These are phyloP conservation scores for Zophobas atratus DNA, from an alignment of 1,140 invertebrate genomes.

Conservation along the genomic window DNA sequence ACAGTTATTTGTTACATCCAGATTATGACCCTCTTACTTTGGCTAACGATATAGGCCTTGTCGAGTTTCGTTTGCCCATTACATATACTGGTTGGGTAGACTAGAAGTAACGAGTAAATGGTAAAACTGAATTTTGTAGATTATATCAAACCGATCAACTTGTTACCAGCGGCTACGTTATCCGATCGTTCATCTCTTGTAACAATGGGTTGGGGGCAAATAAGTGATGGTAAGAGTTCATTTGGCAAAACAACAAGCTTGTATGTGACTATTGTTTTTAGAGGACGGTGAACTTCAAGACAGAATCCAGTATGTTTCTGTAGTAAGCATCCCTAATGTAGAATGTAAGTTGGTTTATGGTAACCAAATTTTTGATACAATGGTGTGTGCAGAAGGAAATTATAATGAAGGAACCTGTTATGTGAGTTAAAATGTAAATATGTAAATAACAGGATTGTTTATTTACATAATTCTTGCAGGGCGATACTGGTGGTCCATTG, in stretches of 20 bases:
- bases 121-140: background rate
- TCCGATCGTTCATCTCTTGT: constrained; percentile 4
- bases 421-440: background rate
- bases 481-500: constrained; percentile 22
- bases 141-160: background rate
- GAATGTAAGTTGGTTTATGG: constrained; percentile 15
- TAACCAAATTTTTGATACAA: constrained; percentile 13
- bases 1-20: constrained; percentile 17
- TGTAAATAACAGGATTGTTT: background rate
- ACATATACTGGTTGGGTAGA: constrained; percentile 3
- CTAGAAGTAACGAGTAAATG: background rate
- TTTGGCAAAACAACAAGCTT: no score
- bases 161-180: background rate
- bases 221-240: constrained; percentile 18
- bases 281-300: constrained; percentile 25
- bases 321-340: background rate
- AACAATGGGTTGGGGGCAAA: constrained; percentile 22
- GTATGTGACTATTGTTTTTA: background rate
- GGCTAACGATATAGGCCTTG: constrained; percentile 12
- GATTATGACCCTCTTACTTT: constrained; percentile 17
- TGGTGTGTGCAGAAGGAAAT: constrained; percentile 12
- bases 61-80: constrained; percentile 15
- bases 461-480: background rate
- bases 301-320: background rate
- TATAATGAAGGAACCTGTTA: constrained; percentile 21